Conservation (phyloP, 2,888 invertebrate species). For the Melanophora roralis region DNA sequence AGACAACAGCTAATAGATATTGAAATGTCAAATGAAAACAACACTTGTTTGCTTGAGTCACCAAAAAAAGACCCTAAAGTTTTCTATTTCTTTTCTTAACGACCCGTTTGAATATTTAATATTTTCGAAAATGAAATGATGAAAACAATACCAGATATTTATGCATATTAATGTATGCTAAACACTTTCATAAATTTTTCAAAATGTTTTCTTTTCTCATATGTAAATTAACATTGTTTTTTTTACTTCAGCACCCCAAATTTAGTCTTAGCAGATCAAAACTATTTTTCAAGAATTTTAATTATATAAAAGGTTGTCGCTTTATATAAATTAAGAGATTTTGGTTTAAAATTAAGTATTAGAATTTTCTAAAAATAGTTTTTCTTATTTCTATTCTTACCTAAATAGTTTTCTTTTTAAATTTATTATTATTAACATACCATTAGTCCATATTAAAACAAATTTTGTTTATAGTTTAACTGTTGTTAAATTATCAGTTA, state of each 20-base stretch:
- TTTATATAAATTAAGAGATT: background rate
- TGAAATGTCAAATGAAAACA: constrained; percentile 33
- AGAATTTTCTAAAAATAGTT: too few relatives aligned
- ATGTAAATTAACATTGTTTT: too few relatives aligned
- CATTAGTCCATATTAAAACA: too few relatives aligned
- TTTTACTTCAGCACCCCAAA: background rate
- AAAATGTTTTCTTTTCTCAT: background rate
- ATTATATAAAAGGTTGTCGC: too few relatives aligned
- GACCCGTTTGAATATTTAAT: background rate
- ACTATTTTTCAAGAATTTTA: too few relatives aligned
- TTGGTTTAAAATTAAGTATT: too few relatives aligned
- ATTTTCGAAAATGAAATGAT: background rate
- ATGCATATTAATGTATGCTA: background rate
- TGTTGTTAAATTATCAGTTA: too few relatives aligned
- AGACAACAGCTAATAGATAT: too few relatives aligned
- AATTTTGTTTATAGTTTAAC: too few relatives aligned
- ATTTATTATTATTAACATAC: too few relatives aligned
- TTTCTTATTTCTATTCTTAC: too few relatives aligned
- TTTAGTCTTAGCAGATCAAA: background rate
- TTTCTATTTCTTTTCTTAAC: background rate
- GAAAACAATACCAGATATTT: background rate
- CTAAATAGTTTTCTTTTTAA: too few relatives aligned
- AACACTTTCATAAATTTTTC: background rate
- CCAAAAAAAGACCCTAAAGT: background rate
- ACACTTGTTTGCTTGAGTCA: constrained; percentile 37